These are phyloP conservation scores for Manis crassicaudata DNA, from an alignment of 2,797 vertebrate genomes.

Conservation along the genomic window DNA sequence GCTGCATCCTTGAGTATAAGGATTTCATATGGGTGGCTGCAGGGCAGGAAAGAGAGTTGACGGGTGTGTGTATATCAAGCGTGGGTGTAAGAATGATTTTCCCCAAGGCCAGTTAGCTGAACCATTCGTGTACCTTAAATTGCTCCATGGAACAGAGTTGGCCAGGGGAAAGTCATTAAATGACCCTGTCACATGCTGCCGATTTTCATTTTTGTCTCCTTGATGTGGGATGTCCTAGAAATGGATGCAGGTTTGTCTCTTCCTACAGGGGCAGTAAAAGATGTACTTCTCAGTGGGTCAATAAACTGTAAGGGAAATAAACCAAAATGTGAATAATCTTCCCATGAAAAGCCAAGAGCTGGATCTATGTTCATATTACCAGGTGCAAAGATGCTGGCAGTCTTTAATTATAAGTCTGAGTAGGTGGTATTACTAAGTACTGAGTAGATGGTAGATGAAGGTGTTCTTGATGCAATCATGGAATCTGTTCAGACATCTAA, in stretches of 20 bases:
- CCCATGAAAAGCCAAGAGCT: background rate
- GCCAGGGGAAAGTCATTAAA: conserved; percentile 33
- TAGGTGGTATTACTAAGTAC: background rate
- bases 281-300: background rate
- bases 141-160: conserved; percentile 31
- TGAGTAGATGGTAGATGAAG: background rate
- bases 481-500: background rate
- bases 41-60: conserved; percentile 23
- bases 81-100: conserved; percentile 72
- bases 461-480: background rate
- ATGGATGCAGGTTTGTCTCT: background rate
- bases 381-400: background rate
- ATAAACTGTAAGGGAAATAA: background rate
- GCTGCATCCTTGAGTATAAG: conserved; percentile 61
- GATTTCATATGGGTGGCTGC: conserved; percentile 68
- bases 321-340: background rate
- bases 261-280: conserved; percentile 11
- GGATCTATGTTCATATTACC: background rate
- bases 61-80: conserved; percentile 19
- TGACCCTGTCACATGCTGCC: background rate
- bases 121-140: conserved; percentile 63
- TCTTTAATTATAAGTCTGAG: background rate
- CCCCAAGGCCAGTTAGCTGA: conserved; percentile 43
- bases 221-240: background rate
- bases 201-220: conserved; percentile 35